Conservation (phyloP, 2,888 invertebrate species). For the Hydraecia micacea region DNA sequence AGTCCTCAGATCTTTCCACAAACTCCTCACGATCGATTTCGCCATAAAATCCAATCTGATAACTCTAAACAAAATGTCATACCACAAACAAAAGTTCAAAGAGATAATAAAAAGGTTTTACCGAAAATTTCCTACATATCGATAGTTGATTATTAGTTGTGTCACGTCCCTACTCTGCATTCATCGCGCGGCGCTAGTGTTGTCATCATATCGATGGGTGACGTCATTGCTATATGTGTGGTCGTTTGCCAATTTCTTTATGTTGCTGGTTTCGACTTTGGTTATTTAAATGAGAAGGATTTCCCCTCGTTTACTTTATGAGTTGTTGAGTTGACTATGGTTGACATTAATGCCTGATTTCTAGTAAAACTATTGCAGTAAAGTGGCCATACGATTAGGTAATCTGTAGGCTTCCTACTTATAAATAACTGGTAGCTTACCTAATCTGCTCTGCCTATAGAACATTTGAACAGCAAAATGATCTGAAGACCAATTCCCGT, state of each 20-base stretch:
- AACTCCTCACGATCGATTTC: constrained; percentile 60
- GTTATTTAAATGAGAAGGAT: constrained; percentile 56
- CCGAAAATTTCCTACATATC: constrained; percentile 63
- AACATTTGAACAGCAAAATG: background rate
- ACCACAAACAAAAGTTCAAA: constrained; percentile 62
- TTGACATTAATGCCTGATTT: background rate
- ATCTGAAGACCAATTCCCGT: background rate
- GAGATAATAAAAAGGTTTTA: constrained; percentile 61
- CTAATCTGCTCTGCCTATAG: background rate
- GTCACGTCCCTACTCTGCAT: constrained; percentile 74
- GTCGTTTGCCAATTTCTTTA: constrained; percentile 67
- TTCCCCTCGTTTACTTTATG: constrained; percentile 20
- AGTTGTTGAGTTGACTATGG: background rate
- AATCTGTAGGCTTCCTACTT: background rate
- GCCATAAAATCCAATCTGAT: constrained; percentile 68
- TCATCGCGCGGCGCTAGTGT: constrained; percentile 63
- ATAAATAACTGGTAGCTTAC: background rate
- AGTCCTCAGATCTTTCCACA: constrained; percentile 55
- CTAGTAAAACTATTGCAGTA: background rate
- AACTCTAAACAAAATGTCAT: constrained; percentile 55
- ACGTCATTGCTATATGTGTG: constrained; percentile 77
- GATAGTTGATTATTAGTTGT: constrained; percentile 64
- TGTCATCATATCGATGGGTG: constrained; percentile 72
- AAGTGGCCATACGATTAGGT: background rate
- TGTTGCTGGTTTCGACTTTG: constrained; percentile 27